Percentiles rank a stretch among this genome's conserved stretches.
These are phyloP conservation scores for Apocheima hispidaria DNA, from an alignment of 2,888 invertebrate species.

Conservation along the genomic window DNA sequence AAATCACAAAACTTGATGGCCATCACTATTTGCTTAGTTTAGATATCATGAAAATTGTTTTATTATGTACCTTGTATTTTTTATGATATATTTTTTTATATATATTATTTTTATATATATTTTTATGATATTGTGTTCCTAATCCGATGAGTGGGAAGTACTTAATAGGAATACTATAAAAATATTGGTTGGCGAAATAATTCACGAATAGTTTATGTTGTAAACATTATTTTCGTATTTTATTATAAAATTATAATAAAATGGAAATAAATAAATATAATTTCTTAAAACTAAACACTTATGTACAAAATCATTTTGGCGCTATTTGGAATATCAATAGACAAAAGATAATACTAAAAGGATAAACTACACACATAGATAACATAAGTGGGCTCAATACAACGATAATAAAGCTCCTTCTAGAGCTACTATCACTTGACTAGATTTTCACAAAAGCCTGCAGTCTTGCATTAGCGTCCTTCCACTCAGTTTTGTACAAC, in stretches of 20 bases:
- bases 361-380: slow-evolving; percentile 44
- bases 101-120: too few relatives aligned
- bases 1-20: too few relatives aligned
- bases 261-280: slow-evolving; percentile 79
- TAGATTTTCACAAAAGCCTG: slow-evolving; percentile 66
- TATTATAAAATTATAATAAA: slow-evolving; percentile 80
- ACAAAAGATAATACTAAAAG: slow-evolving; percentile 50
- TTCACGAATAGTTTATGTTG: slow-evolving; percentile 25
- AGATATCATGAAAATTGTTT: too few relatives aligned
- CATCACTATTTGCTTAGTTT: too few relatives aligned
- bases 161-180: too few relatives aligned
- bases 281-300: slow-evolving; percentile 77
- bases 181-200: slow-evolving; percentile 30
- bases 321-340: slow-evolving; percentile 71
- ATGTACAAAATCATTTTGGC: slow-evolving; percentile 75
- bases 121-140: too few relatives aligned
- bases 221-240: slow-evolving; percentile 59
- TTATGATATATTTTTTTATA: too few relatives aligned
- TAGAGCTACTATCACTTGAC: slow-evolving; percentile 65
- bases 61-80: too few relatives aligned
- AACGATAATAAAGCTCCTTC: slow-evolving; percentile 47
- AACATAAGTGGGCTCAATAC: slow-evolving; percentile 12
- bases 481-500: slow-evolving; percentile 78
- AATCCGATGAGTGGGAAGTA: too few relatives aligned
- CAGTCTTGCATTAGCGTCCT: slow-evolving; percentile 76